Conservation (phyloP, 2,113 vertebrate species). For the Potamarius usumacintae region DNA sequence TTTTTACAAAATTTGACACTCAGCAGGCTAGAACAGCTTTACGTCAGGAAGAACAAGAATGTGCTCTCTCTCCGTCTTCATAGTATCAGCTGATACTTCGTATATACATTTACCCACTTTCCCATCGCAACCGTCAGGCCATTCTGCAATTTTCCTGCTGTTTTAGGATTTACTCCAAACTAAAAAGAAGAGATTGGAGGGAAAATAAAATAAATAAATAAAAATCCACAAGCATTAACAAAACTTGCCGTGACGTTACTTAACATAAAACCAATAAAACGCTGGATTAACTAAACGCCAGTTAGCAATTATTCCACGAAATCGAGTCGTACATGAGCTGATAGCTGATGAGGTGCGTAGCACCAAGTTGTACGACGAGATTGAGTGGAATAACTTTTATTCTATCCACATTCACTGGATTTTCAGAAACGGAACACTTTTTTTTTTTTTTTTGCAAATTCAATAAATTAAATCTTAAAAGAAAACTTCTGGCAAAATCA, state of each 20-base stretch:
- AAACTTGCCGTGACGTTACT: neutral
- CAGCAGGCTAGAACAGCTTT: conserved; percentile 61
- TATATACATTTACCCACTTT: conserved; percentile 32
- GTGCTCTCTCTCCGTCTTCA: conserved; percentile 5
- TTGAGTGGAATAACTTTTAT: too few relatives aligned
- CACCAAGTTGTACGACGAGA: too few relatives aligned
- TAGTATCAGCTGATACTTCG: conserved; percentile 8
- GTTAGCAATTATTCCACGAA: too few relatives aligned
- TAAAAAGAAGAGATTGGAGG: conserved; percentile 43
- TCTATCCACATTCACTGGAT: too few relatives aligned
- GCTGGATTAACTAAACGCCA: neutral
- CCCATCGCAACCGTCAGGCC: conserved; percentile 48
- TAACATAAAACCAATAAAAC: neutral
- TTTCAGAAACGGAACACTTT: too few relatives aligned
- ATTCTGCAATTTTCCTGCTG: neutral
- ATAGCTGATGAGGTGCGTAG: too few relatives aligned
- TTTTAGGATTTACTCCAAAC: conserved; percentile 69
- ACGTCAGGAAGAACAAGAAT: conserved; percentile 34
- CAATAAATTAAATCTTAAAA: too few relatives aligned
- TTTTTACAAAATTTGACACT: conserved; percentile 58
- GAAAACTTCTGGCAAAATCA: too few relatives aligned
- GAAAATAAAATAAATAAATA: neutral
- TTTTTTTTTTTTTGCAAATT: too few relatives aligned
- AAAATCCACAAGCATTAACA: neutral
- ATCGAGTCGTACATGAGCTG: too few relatives aligned